phyloP scores from a whole-genome alignment of 2,888 invertebrate species.

The Tholera decimalis region DNA sequence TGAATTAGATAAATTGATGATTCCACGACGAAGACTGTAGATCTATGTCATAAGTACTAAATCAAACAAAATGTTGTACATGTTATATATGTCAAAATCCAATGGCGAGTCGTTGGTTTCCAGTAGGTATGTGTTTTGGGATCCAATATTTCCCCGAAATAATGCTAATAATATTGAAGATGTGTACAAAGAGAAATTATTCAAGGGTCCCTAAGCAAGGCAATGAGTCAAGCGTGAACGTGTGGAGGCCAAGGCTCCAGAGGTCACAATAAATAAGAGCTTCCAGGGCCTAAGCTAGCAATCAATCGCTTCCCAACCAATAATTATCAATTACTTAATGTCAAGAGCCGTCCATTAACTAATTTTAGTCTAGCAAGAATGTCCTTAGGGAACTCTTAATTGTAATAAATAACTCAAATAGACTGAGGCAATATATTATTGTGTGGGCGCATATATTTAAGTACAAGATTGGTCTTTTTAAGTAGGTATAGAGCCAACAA shows the following conservation, averaged over 20 bases:
- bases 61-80: too few relatives aligned
- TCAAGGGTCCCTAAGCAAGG: slow-evolving; percentile 15
- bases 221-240: slow-evolving; percentile 36
- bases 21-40: too few relatives aligned
- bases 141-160: too few relatives aligned
- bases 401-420: slow-evolving; percentile 37
- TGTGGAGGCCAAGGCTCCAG: slow-evolving; percentile 1
- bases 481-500: slow-evolving; percentile 16
- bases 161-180: too few relatives aligned
- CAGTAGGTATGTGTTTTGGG: too few relatives aligned
- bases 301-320: slow-evolving; percentile 26
- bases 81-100: too few relatives aligned
- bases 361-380: slow-evolving; percentile 33
- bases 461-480: neutral
- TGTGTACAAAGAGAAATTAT: slow-evolving; percentile 3
- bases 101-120: too few relatives aligned
- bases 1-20: too few relatives aligned
- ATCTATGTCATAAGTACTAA: too few relatives aligned
- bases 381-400: slow-evolving; percentile 21
- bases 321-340: slow-evolving; percentile 44
- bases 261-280: slow-evolving; percentile 26
- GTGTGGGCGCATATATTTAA: neutral
- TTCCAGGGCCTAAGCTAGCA: slow-evolving; percentile 53
- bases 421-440: neutral
- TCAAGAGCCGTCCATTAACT: slow-evolving; percentile 11